Base-by-base conservation (phyloP, 2,797 vertebrate species). In the Hyperoplus lanceolatus region DNA sequence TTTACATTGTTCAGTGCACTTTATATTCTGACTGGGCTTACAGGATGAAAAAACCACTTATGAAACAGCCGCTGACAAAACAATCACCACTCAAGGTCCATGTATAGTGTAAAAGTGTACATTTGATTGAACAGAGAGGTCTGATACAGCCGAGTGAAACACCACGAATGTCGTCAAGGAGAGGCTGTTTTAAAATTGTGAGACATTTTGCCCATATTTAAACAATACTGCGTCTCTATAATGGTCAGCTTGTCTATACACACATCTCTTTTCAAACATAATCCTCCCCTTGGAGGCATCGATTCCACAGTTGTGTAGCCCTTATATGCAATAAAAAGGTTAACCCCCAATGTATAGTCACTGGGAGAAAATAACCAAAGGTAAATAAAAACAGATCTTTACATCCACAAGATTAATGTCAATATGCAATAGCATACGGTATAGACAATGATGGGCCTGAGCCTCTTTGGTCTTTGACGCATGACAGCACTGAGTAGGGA, bases 391-490 rank as follows among this genome's bases (percentile, higher is more conserved):
- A 0, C 11, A 38, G 38, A 60, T 66, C 21, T 60, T 39, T n/a
- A 36, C 46, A 42, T 42, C n/a, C 8, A 16, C 2, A 57, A 67
- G 14, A 42, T 39, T 16, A 0, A 0, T 4, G n/a, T 80, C 5
- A 2, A 70, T 57, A 41, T 75, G 45, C 41, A 54, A 42, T 46
- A 59, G 38, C 18, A 66, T 3, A 54, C n/a, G 9, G 7, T 10
- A 6, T 13, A 72, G 50, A 63, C n/a, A 43, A 16, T 58, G 10
- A 45, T 46, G 8, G 16, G 39, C 13, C 58, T 48, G 53, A 38
- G 42, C 62, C 53, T 38, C 18, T 53, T 56, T 76, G 50, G 4
- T 70, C 69, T 78, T 86, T 81, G 55, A 70, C 8, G 21, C 38
- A 48, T 81, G 48, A 61, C 45, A 18, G 50, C 66, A 77, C 39